These are phyloP conservation scores for Eudasyphora cyanicolor DNA, from an alignment of 2,888 invertebrate genomes.

Conservation along the genomic window DNA sequence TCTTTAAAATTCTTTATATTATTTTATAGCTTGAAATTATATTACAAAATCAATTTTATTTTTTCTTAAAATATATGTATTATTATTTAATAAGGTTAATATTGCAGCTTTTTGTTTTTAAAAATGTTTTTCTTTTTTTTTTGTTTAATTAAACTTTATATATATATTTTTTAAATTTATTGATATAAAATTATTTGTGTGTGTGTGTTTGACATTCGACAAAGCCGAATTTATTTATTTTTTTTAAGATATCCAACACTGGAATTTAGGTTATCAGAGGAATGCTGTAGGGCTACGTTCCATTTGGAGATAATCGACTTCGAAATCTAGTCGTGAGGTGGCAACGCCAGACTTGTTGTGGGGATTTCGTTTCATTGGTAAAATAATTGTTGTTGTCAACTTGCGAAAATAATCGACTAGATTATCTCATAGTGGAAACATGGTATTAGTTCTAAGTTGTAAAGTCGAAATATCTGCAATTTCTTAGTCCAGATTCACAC, in stretches of 20 bases:
- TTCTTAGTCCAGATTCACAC: too few species aligned
- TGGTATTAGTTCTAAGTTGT: too few species aligned
- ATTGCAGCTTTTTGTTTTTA: constrained; percentile 45
- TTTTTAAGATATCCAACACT: background rate
- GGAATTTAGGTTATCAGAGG: too few species aligned
- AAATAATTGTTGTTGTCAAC: background rate
- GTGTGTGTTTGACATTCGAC: constrained; percentile 49
- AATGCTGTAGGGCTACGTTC: background rate
- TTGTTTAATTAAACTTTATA: constrained; percentile 18
- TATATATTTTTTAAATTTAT: background rate
- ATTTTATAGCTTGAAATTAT: constrained; percentile 12
- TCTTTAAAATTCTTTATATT: constrained; percentile 11
- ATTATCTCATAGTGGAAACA: background rate
- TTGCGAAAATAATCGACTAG: background rate
- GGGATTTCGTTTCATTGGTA: background rate
- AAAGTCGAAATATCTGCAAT: too few species aligned
- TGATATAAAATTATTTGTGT: constrained; percentile 27
- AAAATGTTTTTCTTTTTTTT: too few species aligned
- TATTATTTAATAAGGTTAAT: constrained; percentile 49
- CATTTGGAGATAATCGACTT: background rate
- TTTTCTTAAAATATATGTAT: background rate
- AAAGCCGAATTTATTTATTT: constrained; percentile 43
- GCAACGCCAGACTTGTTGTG: too few species aligned
- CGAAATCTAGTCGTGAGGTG: background rate
- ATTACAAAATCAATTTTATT: constrained; percentile 15